A percentile compares a stretch with the other conserved stretches of the same genome.
Evolutionary conservation across 2,888 invertebrate genomes (phyloP).

Genomic region (Crematogaster levior): DNA sequence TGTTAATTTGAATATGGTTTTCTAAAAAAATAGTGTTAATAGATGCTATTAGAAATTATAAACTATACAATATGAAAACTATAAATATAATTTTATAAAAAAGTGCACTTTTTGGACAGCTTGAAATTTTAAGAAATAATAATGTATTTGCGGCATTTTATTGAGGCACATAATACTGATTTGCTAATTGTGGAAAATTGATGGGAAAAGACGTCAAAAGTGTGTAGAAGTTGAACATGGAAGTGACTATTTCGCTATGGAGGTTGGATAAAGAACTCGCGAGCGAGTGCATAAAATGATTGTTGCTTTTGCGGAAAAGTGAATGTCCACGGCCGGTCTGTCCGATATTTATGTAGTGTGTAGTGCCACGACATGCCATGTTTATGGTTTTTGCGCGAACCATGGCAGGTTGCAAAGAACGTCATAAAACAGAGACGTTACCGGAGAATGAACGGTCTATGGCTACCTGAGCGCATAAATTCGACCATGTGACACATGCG

Average conservation of each 20-base stretch:
- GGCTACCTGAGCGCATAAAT: slow-evolving; percentile 74
- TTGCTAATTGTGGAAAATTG: background rate
- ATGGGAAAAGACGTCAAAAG: background rate
- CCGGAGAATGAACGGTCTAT: slow-evolving; percentile 79
- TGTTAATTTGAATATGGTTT: background rate
- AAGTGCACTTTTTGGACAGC: background rate
- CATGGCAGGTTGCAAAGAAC: slow-evolving; percentile 78
- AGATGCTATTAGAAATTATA: background rate
- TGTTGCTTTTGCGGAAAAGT: slow-evolving; percentile 60
- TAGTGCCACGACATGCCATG: slow-evolving; percentile 77
- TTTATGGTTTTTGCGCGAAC: slow-evolving; percentile 79
- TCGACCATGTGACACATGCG: slow-evolving; percentile 51
- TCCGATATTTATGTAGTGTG: slow-evolving; percentile 81
- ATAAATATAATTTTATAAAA: background rate
- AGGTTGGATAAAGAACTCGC: background rate
- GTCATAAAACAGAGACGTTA: slow-evolving; percentile 78
- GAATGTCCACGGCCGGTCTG: slow-evolving; percentile 66
- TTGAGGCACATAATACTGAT: background rate
- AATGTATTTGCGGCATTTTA: background rate
- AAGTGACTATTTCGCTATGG: slow-evolving; percentile 24
- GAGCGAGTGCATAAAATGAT: slow-evolving; percentile 65
- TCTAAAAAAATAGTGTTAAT: background rate
- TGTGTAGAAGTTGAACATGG: slow-evolving; percentile 2
- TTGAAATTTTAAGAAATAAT: slow-evolving; percentile 13
- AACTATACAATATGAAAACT: background rate